Base-by-base conservation (phyloP, 2,888 invertebrate genomes). In the Lutraria lutraria region DNA sequence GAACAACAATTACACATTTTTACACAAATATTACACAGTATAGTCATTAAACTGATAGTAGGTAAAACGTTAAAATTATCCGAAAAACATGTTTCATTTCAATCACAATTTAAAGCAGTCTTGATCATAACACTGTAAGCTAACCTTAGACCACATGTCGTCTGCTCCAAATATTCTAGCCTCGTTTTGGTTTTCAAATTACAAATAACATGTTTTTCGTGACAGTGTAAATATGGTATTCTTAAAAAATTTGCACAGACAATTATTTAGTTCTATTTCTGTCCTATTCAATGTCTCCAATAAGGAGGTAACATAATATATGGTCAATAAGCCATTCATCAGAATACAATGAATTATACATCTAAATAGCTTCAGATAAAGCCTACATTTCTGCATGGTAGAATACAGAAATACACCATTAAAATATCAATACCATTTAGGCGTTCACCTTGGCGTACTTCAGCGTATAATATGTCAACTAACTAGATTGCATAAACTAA, bases 301-400 rank as follows among this genome's bases (percentile, higher is more conserved):
- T 83, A 83, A 2, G 29, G 52, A 84, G 34, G 84, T 52, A 52
- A 83, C 25, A 84, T 63, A 84, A 84, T 72, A 76, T 29, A 10
- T 29, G 25, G 84, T 84, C 84, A 84, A 84, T 84, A 84, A 68
- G 15, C 84, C 68, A 84, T 84, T 84, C 72, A 84, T 53, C 8
- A n/a, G n/a, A 16, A 63, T 29, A 63, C 31, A 83, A 83, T 25
- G 83, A 15, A 16, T 29, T 34, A 29, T 0, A 29, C 25, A 29
- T 19, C 29, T 82, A 16, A 82, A 82, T 82, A 82, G 82, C 31
- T 31, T 31, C 16, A 43, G 60, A 83, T 83, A 83, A 60, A 56
- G 31, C 76, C 76, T 76, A 34, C 63, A 83, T 63, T 60, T 83
- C 29, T 84, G 84, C 76, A 21, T 53, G 84, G 31, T 25, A 53